Evolutionary conservation across 2,888 invertebrate species (phyloP).

Genomic region (Odontocerum albicorne): DNA sequence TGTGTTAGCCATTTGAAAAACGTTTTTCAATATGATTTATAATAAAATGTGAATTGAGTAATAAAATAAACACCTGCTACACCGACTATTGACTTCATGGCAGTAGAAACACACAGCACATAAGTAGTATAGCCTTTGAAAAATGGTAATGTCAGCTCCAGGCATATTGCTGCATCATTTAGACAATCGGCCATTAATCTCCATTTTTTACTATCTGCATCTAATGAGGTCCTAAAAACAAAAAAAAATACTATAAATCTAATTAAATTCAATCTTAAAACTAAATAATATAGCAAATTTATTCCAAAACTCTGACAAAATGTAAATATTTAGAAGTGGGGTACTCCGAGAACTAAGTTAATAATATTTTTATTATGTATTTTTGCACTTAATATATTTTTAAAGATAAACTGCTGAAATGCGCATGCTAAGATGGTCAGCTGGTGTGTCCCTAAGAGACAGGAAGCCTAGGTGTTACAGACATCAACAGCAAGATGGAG

Average conservation of each 20-base stretch:
- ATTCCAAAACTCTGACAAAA: neutral
- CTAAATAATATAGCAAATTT: neutral
- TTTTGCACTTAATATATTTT: too few relatives aligned
- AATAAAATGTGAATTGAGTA: too few relatives aligned
- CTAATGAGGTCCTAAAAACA: constrained; percentile 65
- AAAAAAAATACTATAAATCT: constrained; percentile 7
- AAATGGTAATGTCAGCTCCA: constrained; percentile 81
- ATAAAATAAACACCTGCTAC: constrained; percentile 71
- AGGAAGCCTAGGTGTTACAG: too few relatives aligned
- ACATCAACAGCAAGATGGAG: too few relatives aligned
- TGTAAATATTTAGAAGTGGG: too few relatives aligned
- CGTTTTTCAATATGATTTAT: too few relatives aligned
- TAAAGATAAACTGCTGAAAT: too few relatives aligned
- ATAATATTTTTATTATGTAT: too few relatives aligned
- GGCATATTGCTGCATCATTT: constrained; percentile 87
- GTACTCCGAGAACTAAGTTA: too few relatives aligned
- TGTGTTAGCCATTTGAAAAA: too few relatives aligned
- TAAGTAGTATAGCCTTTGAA: constrained; percentile 63
- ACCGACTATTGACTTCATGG: constrained; percentile 84
- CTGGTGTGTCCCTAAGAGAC: too few relatives aligned
- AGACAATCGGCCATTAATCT: constrained; percentile 89
- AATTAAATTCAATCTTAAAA: neutral
- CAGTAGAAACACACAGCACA: constrained; percentile 72
- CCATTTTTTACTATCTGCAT: constrained; percentile 95
- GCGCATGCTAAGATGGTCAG: too few relatives aligned